Base-by-base conservation (phyloP, 2,113 vertebrate species). In the Fulmarus glacialis region DNA sequence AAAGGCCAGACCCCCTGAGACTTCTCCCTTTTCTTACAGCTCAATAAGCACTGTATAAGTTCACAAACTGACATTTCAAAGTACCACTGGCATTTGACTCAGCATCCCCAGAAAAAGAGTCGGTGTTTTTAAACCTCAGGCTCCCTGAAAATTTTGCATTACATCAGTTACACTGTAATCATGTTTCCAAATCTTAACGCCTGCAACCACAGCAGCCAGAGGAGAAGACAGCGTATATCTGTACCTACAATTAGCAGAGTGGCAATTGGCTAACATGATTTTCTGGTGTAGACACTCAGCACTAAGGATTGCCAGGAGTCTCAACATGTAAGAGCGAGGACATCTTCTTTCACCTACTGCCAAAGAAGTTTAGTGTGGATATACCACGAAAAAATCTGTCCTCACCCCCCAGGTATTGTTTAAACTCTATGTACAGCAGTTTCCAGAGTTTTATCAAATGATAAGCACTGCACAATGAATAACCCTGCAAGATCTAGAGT, bases 141-240 rank as follows among this genome's bases (percentile, higher is more conserved):
- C 40, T 83, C 27, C 36, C 45, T 36, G 50, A 63, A 45, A 62
- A 67, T 26, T n/a, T 11, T 24, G 50, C 6, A 1, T 77, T 45
- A 52, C 11, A 53, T 17, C 70, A 62, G 29, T 67, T 45, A 48
- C 5, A 10, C 27, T 19, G 10, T 23, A 56, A 66, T 20, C 40
- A 13, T 7, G 6, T 42, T 75, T 80, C 62, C 53, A 79, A n/a
- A 63, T 14, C 40, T 53, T 18, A 52, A 3, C 40, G 36, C 32
- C 60, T n/a, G 19, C 29, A 50, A 16, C 32, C 32, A 47, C 13
- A 68, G 71, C 19, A 58, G 34, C 26, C 20, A 47, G 43, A 29
- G 34, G 23, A 29, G 64, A 52, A 0, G 4, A 50, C 60, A 22
- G 32, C 24, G 4, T 1, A 8, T 8, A 34, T 9, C 32, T 29